Evolutionary conservation across 2,888 invertebrate species (phyloP), one percentile per base, ranked within the genome.

Genomic region (Holacanthella duospinosa): DNA sequence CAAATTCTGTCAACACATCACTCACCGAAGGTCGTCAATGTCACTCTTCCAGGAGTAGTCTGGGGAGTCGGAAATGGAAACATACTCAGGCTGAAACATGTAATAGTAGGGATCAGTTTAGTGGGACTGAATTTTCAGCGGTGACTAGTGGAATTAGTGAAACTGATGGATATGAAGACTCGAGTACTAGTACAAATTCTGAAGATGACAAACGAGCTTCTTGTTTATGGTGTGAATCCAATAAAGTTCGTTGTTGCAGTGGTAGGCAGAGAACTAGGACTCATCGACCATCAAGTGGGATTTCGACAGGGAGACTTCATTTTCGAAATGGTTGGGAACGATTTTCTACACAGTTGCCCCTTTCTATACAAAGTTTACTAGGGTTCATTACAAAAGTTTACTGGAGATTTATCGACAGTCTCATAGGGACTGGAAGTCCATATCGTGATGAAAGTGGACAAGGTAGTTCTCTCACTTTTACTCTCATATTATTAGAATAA

Each of bases 351-450:
- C 61, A 63, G 26, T 43, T 72, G 60, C 72, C 72, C 57, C 63
- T 65, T 60, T 68, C 70, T 64, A 54, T 72, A 62, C 66, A 68
- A 28, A 68, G 67, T 65, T 48, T 70, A n/a, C 61, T 70, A 12
- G 72, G 68, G 12, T 71, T 72, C 60, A 66, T 73, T 65, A 66
- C 68, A 0, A 73, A 71, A 66, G 64, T 70, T n/a, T 73, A 69
- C 61, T 73, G 71, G 68, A 69, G 73, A 64, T 53, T 71, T 27
- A 58, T 73, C 21, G 73, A 73, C 43, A 68, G 68, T 54, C 60
- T 71, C 25, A 68, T 73, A 43, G 73, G 73, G 12, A 65, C 69
- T 59, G 68, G 68, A 44, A 65, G 68, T 2, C 64, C 69, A 4
- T 73, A 69, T 62, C 62, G 66, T 27, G 73, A 68, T 67, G 67